Evolutionary conservation across 2,113 vertebrate species (phyloP).

Genomic region (Tetrax tetrax): DNA sequence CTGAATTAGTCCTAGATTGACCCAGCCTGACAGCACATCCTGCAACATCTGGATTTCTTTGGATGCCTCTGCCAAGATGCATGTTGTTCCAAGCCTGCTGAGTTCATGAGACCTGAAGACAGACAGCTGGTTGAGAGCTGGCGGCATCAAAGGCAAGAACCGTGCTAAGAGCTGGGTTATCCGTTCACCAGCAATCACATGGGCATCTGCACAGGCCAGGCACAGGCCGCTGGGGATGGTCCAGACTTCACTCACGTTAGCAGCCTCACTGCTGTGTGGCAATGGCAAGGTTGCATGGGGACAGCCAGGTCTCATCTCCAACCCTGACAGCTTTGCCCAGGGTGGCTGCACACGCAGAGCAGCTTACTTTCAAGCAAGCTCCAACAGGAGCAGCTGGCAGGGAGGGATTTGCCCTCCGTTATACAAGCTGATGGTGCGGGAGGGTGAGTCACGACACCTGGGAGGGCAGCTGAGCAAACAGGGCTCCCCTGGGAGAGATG

Average conservation of each 20-base stretch:
- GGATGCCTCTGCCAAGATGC: not conserved
- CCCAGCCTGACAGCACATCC: slow-evolving; percentile 19
- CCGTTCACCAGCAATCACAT: accelerated
- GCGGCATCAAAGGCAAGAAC: not conserved
- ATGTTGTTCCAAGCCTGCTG: slow-evolving; percentile 33
- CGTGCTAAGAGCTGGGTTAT: not conserved
- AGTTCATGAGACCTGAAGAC: not conserved
- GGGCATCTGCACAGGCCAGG: not conserved
- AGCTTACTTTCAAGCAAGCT: not conserved
- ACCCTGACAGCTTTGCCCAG: not conserved
- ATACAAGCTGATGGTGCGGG: not conserved
- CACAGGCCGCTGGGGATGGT: accelerated
- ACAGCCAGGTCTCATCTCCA: not conserved
- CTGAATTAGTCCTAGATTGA: not conserved
- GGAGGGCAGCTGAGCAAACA: not conserved
- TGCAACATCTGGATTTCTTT: slow-evolving; percentile 50
- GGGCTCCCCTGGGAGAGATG: not conserved
- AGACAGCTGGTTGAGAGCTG: slow-evolving; percentile 4
- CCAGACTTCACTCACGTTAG: accelerated
- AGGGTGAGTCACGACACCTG: not conserved
- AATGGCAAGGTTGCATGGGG: accelerated
- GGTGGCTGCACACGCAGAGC: not conserved
- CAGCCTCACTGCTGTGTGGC: not conserved
- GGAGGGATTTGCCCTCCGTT: not conserved
- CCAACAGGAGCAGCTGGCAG: not conserved